Evolutionary conservation across 1,140 invertebrate species (phyloP), one percentile per base, ranked within the genome.

Genomic region (Eciton burchellii): DNA sequence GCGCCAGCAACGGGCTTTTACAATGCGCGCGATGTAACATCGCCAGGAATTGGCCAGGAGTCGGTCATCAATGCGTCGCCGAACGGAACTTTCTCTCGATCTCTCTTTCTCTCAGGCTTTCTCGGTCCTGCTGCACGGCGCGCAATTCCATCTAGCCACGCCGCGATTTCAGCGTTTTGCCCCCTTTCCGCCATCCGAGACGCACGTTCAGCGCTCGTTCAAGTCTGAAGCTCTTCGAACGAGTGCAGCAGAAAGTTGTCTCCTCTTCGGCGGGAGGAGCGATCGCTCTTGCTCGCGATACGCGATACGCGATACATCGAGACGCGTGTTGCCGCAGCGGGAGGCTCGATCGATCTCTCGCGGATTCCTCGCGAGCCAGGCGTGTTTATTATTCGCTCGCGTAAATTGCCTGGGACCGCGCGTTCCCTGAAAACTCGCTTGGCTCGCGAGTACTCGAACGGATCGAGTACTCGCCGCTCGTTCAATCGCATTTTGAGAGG

Each of bases 401-500:
- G n/a, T 47, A 49, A 52, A 35, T 41, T 29, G 12, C 49, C 29
- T 49, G 16, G 26, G n/a, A 43, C 45, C 49, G n/a, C 41, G 6
- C 56, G 19, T 43, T n/a, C n/a, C 9, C 21, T 54, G 35, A 70
- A 79, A 70, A 70, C 24, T 76, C 66, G 21, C 24, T 26, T 54
- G 68, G 29, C 14, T 77, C 68, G 35, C 35, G 49, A 45, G 26
- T 12, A 79, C 16, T 68, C 70, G 70, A 79, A 26, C 52, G 65
- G 63, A 73, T n/a, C n/a, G n/a, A n/a, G n/a, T 81, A 73, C 73
- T 73, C 60, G 65, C 57, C 65, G 57, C 68, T 73, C 77, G 57
- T 81, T 73, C 77, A 62, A 81, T 81, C 73, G 41, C 54, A 72
- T 73, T 73, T 79, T 45, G 66, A 81, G 60, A 59, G 77, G 56